Evolutionary conservation across 1,140 invertebrate species (phyloP), one percentile per base, ranked within the genome.

Genomic region (Procambarus clarkii): DNA sequence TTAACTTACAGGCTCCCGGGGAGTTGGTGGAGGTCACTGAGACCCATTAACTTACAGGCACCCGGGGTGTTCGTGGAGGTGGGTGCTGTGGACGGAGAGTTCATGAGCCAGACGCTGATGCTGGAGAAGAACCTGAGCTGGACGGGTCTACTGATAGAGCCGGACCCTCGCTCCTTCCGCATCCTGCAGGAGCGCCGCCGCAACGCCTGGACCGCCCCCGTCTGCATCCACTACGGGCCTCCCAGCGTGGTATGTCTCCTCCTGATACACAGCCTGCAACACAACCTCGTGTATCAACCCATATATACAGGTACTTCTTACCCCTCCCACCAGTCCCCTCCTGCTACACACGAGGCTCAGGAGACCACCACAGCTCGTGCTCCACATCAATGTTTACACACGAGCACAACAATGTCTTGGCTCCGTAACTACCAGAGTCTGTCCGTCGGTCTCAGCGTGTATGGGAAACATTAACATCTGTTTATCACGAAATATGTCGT

Each of bases 11-110:
- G 60, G 60, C 21, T 21, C 60, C 60, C 18, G 60, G 18, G 60
- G 60, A 11, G 21, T 64, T 64, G 60, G 60, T 18, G 15, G 13
- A 34, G 34, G 34, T 34, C 34, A 74, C 8, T 74, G 69, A 34
- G 21, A 34, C 18, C 8, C 9, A 2, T 5, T 2, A 34, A 21
- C 44, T 69, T 48, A 1, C 69, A 93, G 92, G 69, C 78, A 18
- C 91, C 91, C 0, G 93, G 93, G 44, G 87, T 93, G 78, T 93
- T 93, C 91, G 91, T 93, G 48, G 93, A 93, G 78, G 93, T 93
- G 0, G 93, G 93, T 3, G 93, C 93, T 0, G 83, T 81, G 9
- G 93, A 93, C 84, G 93, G 93, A 7, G 93, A 93, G 76, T 92
- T 92, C 83, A 91, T 92, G 86, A 92, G 91, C 58, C 91, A 93